Evolutionary conservation across 2,113 vertebrate species (phyloP).

Genomic region (chimpanzee (Pan troglodytes)): NHGRI_mPanTro3-v2.1_pri NC_072411.2:46343001-46343500

Average conservation of each 20-base stretch:
- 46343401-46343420: neutral
- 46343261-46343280: neutral
- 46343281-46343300: neutral
- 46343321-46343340: neutral
- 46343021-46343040: neutral
- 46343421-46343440: neutral
- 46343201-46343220: neutral
- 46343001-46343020: neutral
- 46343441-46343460: neutral
- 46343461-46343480: neutral
- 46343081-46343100: neutral
- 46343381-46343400: neutral
- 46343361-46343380: neutral
- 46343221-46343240: neutral
- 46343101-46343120: neutral
- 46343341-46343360: neutral
- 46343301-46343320: neutral
- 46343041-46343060: neutral
- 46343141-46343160: neutral
- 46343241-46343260: neutral
- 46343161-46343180: neutral
- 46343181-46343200: neutral
- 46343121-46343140: slow-evolving; percentile 1
- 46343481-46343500: neutral
- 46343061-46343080: neutral